A percentile compares a stretch with the other conserved stretches of the same genome.
These are phyloP conservation scores for Myiotriccus ornatus DNA, from an alignment of 2,797 vertebrate genomes.

Conservation along the genomic window DNA sequence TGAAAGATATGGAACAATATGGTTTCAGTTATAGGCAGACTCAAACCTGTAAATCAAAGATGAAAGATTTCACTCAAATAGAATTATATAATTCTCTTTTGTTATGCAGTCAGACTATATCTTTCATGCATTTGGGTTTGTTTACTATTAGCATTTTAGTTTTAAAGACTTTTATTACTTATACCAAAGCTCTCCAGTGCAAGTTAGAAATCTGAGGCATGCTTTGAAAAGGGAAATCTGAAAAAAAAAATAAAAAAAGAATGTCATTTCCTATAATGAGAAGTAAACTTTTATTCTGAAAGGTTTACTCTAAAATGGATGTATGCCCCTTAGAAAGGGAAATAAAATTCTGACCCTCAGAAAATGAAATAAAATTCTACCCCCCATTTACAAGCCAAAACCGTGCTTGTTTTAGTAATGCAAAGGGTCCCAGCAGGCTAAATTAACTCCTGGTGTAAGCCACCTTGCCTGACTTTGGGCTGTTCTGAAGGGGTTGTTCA, in stretches of 20 bases:
- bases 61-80: conserved; percentile 84
- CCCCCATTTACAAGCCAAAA: conserved; percentile 47
- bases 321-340: conserved; percentile 54
- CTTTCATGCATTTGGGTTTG: conserved; percentile 77
- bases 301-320: conserved; percentile 54
- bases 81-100: conserved; percentile 85
- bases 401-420: conserved; percentile 29
- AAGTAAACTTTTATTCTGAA: conserved; percentile 71
- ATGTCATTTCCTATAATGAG: conserved; percentile 67
- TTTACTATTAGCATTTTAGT: conserved; percentile 79
- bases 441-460: conserved; percentile 44
- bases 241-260: conserved; percentile 21
- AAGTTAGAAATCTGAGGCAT: conserved; percentile 75
- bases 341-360: conserved; percentile 63
- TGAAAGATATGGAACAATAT: conserved; percentile 80
- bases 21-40: conserved; percentile 76
- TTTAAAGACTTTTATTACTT: conserved; percentile 80
- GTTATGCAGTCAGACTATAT: conserved; percentile 76
- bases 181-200: conserved; percentile 68
- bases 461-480: conserved; percentile 36
- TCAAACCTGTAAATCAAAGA: conserved; percentile 82
- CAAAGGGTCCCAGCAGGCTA: conserved; percentile 23
- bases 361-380: conserved; percentile 66
- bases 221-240: conserved; percentile 75
- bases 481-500: conserved; percentile 12